phyloP scores from a whole-genome alignment of 1,140 invertebrate species.

The Magallana ariakensis region DNA sequence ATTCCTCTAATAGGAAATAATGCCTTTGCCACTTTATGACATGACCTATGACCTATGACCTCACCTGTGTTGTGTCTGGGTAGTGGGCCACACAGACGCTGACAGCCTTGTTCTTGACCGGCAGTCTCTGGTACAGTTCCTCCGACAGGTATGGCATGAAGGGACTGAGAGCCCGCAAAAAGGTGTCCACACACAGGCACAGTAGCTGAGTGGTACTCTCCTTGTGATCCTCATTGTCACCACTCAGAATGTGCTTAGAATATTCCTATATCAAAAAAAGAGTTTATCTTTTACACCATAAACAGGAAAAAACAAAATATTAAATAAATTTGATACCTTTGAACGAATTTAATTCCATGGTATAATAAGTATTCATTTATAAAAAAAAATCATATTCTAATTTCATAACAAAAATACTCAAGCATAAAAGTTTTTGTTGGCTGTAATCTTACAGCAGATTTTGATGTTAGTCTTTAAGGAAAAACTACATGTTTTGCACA shows the following conservation, averaged over 20 bases:
- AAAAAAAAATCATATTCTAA: too few species aligned
- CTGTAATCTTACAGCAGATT: too few species aligned
- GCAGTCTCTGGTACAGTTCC: constrained; percentile 75
- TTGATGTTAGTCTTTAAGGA: too few species aligned
- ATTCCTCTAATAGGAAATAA: too few species aligned
- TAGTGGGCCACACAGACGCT: constrained; percentile 72
- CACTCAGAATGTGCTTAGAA: constrained; percentile 82
- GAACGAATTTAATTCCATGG: too few species aligned
- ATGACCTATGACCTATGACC: not conserved
- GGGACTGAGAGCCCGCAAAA: constrained; percentile 69
- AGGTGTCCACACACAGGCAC: constrained; percentile 66
- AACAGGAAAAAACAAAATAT: too few species aligned
- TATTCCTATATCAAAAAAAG: constrained; percentile 81
- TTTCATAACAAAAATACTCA: too few species aligned
- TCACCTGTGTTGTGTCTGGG: constrained; percentile 67
- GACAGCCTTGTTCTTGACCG: constrained; percentile 48
- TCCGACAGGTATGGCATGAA: constrained; percentile 78
- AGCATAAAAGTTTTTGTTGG: too few species aligned
- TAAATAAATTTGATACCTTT: too few species aligned
- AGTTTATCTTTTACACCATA: too few species aligned
- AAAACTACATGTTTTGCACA: not conserved
- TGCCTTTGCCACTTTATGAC: too few species aligned
- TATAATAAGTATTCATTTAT: too few species aligned
- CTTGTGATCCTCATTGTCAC: constrained; percentile 82
- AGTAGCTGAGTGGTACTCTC: constrained; percentile 71